Percentiles rank a stretch among this genome's conserved stretches.
Conservation (phyloP, 2,113 vertebrate species). For the Brachirus orientalis region DNA sequence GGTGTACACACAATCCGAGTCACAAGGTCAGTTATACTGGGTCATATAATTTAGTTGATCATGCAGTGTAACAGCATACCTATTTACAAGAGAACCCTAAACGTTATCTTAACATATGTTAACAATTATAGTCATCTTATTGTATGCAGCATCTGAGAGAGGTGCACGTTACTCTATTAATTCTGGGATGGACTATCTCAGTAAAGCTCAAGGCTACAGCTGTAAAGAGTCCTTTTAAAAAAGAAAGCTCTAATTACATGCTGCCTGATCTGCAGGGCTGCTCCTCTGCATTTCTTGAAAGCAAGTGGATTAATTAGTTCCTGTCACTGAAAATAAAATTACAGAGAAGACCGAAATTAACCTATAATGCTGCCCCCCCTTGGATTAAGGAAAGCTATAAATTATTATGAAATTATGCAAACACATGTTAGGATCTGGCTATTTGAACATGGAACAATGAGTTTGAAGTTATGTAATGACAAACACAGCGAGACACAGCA, state of each 20-base stretch:
- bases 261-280: slow-evolving; percentile 17
- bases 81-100: not conserved
- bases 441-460: not conserved
- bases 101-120: not conserved
- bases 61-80: no score
- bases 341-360: not conserved
- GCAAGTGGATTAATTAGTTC: slow-evolving; percentile 28
- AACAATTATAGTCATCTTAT: not conserved
- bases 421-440: not conserved
- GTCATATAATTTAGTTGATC: not conserved
- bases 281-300: not conserved
- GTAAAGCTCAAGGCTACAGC: slow-evolving; percentile 22
- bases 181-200: slow-evolving; percentile 4
- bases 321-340: slow-evolving; percentile 5
- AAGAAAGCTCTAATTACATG: slow-evolving; percentile 45
- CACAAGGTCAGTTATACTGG: not conserved
- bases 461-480: not conserved
- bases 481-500: not conserved
- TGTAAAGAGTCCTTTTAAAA: slow-evolving; percentile 3
- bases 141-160: not conserved
- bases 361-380: not conserved
- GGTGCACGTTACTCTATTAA: not conserved
- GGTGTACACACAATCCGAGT: no score
- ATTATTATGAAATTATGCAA: not conserved
- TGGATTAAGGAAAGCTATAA: not conserved